A percentile compares a stretch with the other conserved stretches of the same genome.
phyloP scores from a whole-genome alignment of 2,113 vertebrate genomes.

The Elaphurus davidianus region DNA sequence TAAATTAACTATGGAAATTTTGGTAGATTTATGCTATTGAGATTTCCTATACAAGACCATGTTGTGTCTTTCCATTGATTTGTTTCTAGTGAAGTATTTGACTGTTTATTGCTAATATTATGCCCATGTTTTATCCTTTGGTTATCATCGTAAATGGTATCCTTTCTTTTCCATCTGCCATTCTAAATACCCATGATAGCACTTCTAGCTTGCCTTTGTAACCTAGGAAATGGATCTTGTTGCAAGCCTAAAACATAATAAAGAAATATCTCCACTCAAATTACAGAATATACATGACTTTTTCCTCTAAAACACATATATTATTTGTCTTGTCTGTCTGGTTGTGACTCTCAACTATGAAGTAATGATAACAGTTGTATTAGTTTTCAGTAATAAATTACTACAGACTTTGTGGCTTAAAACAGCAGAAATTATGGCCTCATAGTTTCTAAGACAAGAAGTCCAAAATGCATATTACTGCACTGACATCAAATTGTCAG shows the following conservation, averaged over 20 bases:
- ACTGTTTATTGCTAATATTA: neutral
- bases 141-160: too few species aligned
- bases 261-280: neutral
- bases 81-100: neutral
- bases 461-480: neutral
- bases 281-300: neutral
- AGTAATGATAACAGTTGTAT: neutral
- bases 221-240: neutral
- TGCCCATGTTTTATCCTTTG: neutral
- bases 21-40: neutral
- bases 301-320: neutral
- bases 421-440: neutral
- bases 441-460: neutral
- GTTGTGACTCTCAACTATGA: neutral
- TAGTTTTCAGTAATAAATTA: neutral
- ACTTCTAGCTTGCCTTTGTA: neutral
- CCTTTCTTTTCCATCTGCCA: neutral
- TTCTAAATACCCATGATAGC: neutral
- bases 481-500: neutral
- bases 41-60: neutral
- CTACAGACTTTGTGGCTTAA: neutral
- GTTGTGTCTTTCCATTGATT: neutral
- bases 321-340: neutral
- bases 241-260: neutral
- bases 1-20: neutral